phyloP scores from a whole-genome alignment of 2,113 vertebrate species.

The Chaenocephalus aceratus region DNA sequence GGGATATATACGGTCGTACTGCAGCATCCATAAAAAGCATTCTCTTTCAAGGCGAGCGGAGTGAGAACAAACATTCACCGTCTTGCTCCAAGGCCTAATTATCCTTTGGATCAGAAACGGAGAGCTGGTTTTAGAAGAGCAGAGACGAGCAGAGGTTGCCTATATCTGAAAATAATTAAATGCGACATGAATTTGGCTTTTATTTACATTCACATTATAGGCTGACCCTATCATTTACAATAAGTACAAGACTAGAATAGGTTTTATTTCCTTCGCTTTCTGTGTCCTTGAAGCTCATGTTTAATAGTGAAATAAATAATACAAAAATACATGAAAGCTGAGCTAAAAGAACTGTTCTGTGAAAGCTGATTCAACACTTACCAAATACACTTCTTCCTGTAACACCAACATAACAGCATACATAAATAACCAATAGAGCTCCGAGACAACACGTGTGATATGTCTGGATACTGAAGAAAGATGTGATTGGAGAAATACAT shows the following conservation, averaged over 20 bases:
- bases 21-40: constrained; percentile 49
- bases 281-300: constrained; percentile 27
- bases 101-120: constrained; percentile 48
- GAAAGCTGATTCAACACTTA: not conserved
- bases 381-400: not conserved
- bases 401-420: not conserved
- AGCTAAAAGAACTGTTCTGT: not conserved
- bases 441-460: not conserved
- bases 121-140: constrained; percentile 31
- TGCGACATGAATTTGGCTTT: constrained; percentile 45
- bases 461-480: not conserved
- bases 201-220: constrained; percentile 60
- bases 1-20: constrained; percentile 30
- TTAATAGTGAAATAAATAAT: constrained; percentile 15
- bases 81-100: constrained; percentile 54
- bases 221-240: constrained; percentile 39
- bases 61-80: constrained; percentile 51
- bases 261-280: constrained; percentile 7
- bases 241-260: not conserved
- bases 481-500: not conserved
- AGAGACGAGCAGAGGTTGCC: constrained; percentile 1
- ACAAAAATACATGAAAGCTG: not conserved
- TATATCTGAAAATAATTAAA: constrained; percentile 47
- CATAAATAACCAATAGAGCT: not conserved
- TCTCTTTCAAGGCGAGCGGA: constrained; percentile 44